These are phyloP conservation scores for Cabera pusaria DNA, from an alignment of 2,888 invertebrate species.

Conservation along the genomic window DNA sequence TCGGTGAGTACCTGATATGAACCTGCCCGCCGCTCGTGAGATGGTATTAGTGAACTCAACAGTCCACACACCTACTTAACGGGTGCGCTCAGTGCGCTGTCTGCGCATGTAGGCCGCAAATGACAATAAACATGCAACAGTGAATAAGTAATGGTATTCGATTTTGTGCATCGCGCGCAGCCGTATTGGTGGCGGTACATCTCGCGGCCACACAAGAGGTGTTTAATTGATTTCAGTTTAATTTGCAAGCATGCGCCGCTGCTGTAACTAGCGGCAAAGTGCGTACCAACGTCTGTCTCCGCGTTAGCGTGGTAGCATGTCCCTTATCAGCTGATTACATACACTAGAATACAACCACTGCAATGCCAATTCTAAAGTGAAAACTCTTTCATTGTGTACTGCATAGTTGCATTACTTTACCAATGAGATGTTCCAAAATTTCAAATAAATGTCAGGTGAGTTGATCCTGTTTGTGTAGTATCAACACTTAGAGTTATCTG, in stretches of 20 bases:
- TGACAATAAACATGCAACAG: constrained; percentile 74
- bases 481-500: constrained; percentile 4
- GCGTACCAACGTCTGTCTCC: constrained; percentile 32
- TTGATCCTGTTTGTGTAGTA: constrained; percentile 1
- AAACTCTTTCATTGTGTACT: constrained; percentile 5
- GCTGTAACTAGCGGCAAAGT: constrained; percentile 44
- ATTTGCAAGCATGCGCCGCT: constrained; percentile 70
- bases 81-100: constrained; percentile 57
- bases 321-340: constrained; percentile 74
- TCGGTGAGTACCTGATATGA: constrained; percentile 67
- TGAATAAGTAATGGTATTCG: constrained; percentile 61
- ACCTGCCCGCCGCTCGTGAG: constrained; percentile 37
- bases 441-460: constrained; percentile 16
- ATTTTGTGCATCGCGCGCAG: constrained; percentile 76
- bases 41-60: constrained; percentile 12
- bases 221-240: constrained; percentile 65
- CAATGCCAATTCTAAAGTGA: constrained; percentile 4
- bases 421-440: constrained; percentile 8
- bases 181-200: constrained; percentile 46
- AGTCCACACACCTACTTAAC: too few species aligned
- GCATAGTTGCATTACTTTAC: background rate
- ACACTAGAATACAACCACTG: constrained; percentile 38
- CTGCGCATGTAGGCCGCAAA: constrained; percentile 76
- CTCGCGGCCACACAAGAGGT: constrained; percentile 22
- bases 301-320: constrained; percentile 47